Evolutionary conservation across 2,113 vertebrate genomes (phyloP), one percentile per base, ranked within the genome.

Genomic region (Herpetotheres cachinnans): DNA sequence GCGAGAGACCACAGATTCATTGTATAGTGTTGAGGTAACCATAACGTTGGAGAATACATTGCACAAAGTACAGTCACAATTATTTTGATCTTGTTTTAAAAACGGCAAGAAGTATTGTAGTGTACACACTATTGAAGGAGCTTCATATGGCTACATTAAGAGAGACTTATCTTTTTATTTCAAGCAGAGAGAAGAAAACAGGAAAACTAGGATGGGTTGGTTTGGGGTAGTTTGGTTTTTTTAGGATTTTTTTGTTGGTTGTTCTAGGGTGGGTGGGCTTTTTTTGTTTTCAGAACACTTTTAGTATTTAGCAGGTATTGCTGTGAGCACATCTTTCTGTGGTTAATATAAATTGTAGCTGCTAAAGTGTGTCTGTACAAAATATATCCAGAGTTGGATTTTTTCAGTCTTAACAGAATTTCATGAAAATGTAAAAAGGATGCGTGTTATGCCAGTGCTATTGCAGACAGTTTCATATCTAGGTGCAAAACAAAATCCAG

Each of bases 1-100:
- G 74, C 98, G 99, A 88, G 99, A 99, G 95, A 99, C 99, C 92
- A 99, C 98, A 94, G 99, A 99, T 97, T 98, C 99, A n/a, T 97
- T 99, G 32, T 98, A 98, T 25, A 98, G 98, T 47, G 97, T 99
- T 95, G 99, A 99, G 99, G 99, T 99, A 97, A 98, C 71, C 80
- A 2, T 65, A 46, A 58, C 42, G 69, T 38, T 87, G 42, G 56
- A 81, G 40, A 87, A 56, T 18, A 72, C 82, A 26, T 52, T 17
- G 27, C 92, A 50, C 44, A 52, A 83, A 88, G 40, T 62, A 34
- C 20, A 61, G 42, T 62, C 42, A 46, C 2, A 4, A n/a, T 2
- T 8, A 30, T 46, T 55, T 83, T 72, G 62, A 24, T 61, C 25
- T 36, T 76, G 5, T 66, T 83, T 74, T 83, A 47, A 36, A 86